Conservation (phyloP, 53 echinoderm and acorn worm species). For the Patiria pectinifera region DNA sequence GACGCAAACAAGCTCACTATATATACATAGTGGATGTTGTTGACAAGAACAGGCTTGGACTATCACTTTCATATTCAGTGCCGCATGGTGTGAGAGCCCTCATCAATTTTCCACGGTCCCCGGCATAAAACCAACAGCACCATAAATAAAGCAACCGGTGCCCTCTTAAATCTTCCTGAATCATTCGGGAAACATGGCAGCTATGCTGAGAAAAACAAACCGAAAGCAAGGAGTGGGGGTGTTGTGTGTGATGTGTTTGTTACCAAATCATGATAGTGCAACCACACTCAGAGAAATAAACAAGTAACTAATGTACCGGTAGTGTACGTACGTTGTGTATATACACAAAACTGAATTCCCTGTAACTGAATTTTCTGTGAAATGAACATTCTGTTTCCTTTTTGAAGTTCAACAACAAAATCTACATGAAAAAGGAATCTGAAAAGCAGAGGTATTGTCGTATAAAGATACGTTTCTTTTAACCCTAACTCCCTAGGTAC, state of each 20-base stretch:
- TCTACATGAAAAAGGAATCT: too few relatives aligned
- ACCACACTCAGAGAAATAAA: neutral
- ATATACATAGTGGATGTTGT: neutral
- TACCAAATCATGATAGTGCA: neutral
- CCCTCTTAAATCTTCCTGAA: slow-evolving; percentile 61
- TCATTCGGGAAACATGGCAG: slow-evolving; percentile 42
- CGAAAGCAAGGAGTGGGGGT: neutral
- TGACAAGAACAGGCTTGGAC: slow-evolving; percentile 5
- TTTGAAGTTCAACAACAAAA: neutral
- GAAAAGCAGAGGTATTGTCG: too few relatives aligned
- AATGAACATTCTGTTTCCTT: neutral
- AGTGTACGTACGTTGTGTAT: neutral
- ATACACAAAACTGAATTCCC: too few relatives aligned
- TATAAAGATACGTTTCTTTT: too few relatives aligned
- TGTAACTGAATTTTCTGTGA: neutral
- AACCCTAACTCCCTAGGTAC: too few relatives aligned
- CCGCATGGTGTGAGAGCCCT: neutral
- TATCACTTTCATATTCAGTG: slow-evolving; percentile 19
- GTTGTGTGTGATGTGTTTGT: neutral
- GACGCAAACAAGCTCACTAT: neutral
- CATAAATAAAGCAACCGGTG: slow-evolving; percentile 32
- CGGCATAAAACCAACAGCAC: slow-evolving; percentile 30
- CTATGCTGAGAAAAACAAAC: slow-evolving; percentile 49
- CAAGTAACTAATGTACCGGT: neutral
- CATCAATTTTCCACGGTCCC: slow-evolving; percentile 33